Conservation (phyloP, 2,113 vertebrate species). For the Melanotaenia duboulayi region DNA sequence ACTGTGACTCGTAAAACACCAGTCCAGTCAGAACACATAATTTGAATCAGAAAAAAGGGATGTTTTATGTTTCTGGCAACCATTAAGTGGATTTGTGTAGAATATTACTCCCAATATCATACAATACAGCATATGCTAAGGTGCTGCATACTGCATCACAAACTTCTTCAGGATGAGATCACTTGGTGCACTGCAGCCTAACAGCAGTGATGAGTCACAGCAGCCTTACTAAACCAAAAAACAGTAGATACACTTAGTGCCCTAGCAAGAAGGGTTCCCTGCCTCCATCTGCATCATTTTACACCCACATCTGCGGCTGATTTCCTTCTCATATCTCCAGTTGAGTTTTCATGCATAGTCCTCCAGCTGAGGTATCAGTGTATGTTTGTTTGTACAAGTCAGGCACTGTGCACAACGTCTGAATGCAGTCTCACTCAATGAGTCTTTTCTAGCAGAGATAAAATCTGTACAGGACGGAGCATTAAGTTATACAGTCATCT, state of each 20-base stretch:
- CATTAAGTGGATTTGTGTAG: neutral
- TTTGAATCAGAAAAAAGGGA: neutral
- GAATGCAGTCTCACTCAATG: slow-evolving; percentile 31
- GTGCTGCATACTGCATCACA: slow-evolving; percentile 10
- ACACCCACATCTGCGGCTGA: slow-evolving; percentile 75
- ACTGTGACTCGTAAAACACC: neutral
- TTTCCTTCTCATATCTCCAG: slow-evolving; percentile 69
- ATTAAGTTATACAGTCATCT: slow-evolving; percentile 47
- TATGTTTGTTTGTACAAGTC: slow-evolving; percentile 21
- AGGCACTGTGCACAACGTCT: slow-evolving; percentile 14
- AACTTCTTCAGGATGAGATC: slow-evolving; percentile 16
- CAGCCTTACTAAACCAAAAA: slow-evolving; percentile 25
- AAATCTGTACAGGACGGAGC: slow-evolving; percentile 29
- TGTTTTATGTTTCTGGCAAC: slow-evolving; percentile 4
- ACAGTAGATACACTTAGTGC: slow-evolving; percentile 43
- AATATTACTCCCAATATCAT: slow-evolving; percentile 4
- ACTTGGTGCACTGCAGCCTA: slow-evolving; percentile 8
- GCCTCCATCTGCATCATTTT: slow-evolving; percentile 46
- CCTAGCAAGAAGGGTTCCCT: slow-evolving; percentile 39
- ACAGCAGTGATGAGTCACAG: slow-evolving; percentile 26
- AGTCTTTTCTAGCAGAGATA: slow-evolving; percentile 30
- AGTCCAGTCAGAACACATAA: neutral
- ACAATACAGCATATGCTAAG: neutral
- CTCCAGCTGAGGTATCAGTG: slow-evolving; percentile 45
- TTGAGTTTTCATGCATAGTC: slow-evolving; percentile 53